Evolutionary conservation across 1,140 invertebrate species (phyloP), one percentile per base, ranked within the genome.

Genomic region (Papilio polyxenes): DNA sequence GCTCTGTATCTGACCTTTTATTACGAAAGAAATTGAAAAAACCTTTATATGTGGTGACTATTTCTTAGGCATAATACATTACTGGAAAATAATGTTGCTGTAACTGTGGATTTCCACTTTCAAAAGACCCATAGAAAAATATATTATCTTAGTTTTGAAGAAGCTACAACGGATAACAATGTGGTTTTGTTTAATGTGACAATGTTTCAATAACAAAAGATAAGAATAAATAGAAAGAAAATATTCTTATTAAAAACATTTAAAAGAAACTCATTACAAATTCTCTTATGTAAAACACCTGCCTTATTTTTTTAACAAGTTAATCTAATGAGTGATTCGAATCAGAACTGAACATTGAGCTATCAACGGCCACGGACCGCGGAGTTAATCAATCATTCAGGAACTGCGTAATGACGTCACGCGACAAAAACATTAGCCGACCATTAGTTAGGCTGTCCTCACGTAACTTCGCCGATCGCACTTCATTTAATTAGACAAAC

Each of bases 371-470:
- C 15, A 40, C 53, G 15, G 2, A 59, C 6, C 23, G 53, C 17
- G 2, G 10, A 59, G 23, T 62, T 79, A 62, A 79, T 79, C 76
- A 79, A 79, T 79, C 76, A 79, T 79, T 62, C 31, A 62, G 23
- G 31, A 59, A 6, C 23, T 23, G n/a, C 40, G 11, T 79, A 79
- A 78, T 79, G 76, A 79, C 76, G 53, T 79, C 76, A 79, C 76
- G 76, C 76, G 76, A 79, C 76, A 79, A 79, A 79, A 79, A 79
- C 53, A 59, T 56, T 79, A 79, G 53, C 51, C 37, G 10, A 59
- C 76, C 53, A 62, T 79, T 79, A 79, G 53, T 79, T 79, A 79
- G 31, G 76, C 76, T 79, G 51, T 79, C 76, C 51, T 56, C 75
- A 11, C 20, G 49, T 56, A 77, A 49, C 15, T 44, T 3, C 44